Conservation (phyloP, 2,113 vertebrate species). For the Neotragus moschatus region DNA sequence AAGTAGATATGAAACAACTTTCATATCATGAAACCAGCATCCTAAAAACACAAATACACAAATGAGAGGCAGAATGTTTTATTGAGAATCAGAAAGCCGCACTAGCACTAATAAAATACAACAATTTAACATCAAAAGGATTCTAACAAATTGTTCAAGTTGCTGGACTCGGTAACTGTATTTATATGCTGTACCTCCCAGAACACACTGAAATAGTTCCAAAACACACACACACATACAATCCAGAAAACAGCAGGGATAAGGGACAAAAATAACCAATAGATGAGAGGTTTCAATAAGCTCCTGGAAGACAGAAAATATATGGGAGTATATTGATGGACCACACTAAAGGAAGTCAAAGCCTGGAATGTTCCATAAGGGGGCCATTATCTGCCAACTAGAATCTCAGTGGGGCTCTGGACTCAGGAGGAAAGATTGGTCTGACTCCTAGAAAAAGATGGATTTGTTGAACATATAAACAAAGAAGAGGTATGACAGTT, state of each 20-base stretch:
- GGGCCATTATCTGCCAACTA: neutral
- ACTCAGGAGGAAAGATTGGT: neutral
- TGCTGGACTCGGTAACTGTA: neutral
- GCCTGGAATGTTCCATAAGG: neutral
- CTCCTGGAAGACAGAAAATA: neutral
- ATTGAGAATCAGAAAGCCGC: conserved; percentile 4
- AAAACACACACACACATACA: neutral
- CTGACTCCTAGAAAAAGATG: neutral
- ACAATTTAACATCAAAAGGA: neutral
- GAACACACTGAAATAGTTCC: neutral
- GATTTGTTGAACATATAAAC: neutral
- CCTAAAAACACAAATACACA: neutral
- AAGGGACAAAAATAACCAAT: neutral
- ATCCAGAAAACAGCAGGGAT: neutral
- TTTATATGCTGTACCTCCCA: neutral
- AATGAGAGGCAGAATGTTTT: neutral
- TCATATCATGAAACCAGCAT: neutral
- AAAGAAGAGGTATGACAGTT: neutral
- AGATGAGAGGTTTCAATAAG: neutral
- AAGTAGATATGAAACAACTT: neutral
- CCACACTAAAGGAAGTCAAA: neutral
- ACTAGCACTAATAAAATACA: neutral
- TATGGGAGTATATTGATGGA: neutral
- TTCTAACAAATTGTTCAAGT: neutral
- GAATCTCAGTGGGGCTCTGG: neutral